Evolutionary conservation across 2,797 vertebrate genomes (phyloP).

Genomic region (Rhinella marina): DNA sequence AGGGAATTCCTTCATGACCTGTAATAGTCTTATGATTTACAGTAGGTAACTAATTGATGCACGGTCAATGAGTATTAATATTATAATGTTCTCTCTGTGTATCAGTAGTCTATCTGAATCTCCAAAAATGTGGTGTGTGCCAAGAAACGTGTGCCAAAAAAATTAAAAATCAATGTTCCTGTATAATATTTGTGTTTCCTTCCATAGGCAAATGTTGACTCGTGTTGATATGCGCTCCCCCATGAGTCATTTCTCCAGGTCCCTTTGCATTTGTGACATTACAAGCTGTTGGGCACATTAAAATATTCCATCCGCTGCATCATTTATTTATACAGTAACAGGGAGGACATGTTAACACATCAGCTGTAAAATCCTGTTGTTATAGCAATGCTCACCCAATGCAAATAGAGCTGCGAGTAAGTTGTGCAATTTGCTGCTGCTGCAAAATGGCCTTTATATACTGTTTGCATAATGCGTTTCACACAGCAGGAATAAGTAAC

Average conservation of each 20-base stretch:
- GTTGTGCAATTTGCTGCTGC: background rate
- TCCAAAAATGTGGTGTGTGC: background rate
- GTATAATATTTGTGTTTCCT: conserved; percentile 34
- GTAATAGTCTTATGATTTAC: background rate
- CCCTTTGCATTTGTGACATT: conserved; percentile 38
- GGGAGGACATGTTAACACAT: conserved; percentile 9
- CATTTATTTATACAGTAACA: conserved; percentile 40
- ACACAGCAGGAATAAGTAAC: background rate
- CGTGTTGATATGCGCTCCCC: conserved; percentile 16
- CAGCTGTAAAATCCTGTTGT: conserved; percentile 10
- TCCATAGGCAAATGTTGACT: conserved; percentile 32
- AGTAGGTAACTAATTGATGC: background rate
- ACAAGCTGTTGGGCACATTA: conserved; percentile 26
- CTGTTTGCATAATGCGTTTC: background rate
- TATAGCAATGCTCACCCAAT: background rate
- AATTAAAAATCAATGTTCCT: background rate
- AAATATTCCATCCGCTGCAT: conserved; percentile 36
- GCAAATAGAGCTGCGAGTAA: background rate
- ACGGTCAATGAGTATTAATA: background rate
- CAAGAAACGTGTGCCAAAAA: background rate
- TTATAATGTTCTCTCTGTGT: background rate
- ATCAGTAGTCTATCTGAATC: background rate
- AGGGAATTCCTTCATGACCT: background rate
- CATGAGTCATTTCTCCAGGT: conserved; percentile 35
- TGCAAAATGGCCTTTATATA: background rate